Base-by-base conservation (phyloP, 2,113 vertebrate species). In the Paratilapia polleni region DNA sequence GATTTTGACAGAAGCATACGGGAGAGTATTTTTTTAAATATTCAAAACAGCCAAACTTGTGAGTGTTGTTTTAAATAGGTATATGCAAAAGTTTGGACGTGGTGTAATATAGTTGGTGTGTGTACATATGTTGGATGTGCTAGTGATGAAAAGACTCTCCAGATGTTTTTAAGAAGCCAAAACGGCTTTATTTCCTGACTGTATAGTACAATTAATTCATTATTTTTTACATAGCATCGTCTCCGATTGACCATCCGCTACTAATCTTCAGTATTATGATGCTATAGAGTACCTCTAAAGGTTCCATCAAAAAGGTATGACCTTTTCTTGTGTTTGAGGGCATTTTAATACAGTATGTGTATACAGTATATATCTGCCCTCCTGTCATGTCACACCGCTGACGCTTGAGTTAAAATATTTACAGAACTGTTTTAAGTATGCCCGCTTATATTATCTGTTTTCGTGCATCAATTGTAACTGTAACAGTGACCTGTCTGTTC, bases 1-100 rank as follows among this genome's bases (percentile, higher is more conserved):
- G 62, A 86, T 80, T 47, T 73, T 64, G 81, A 83, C 80, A 77
- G 70, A 89, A 49, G 19, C 43, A 82, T 83, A 36, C 56, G 58
- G 78, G 57, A 79, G 79, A 86, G 70, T 93, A 84, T 92, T 89
- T 93, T 93, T 92, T 90, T 85, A 91, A 92, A 83, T 91, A 90
- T 93, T 92, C 75, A 34, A 62, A 90, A 76, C 56, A 87, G 83
- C 47, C 49, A 81, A 83, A 87, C 70, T 77, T 86, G 89, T 92
- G 89, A 90, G 86, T 90, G 83, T 82, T 89, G 77, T 90, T 92
- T 84, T 38, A 41, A 61, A 47, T 64, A 36, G 36, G 77, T 77
- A 87, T 91, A 94, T 94, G 89, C 88, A 94, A 91, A 87, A 75
- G 66, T 91, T 84, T 58, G 78, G 81, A 88, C 66, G n/a, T 91